These are phyloP conservation scores for cattle (Bos taurus) DNA, from an alignment of 2,113 vertebrate genomes.

Conservation along the genomic window ARS-UCD2.0 NC_037330.1:92995501-92996000, in stretches of 20 bases:
- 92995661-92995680: slow-evolving; percentile 35
- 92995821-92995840: not conserved
- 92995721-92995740: slow-evolving; percentile 75
- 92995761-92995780: slow-evolving; percentile 64
- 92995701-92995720: slow-evolving; percentile 65
- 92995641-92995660: slow-evolving; percentile 57
- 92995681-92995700: slow-evolving; percentile 61
- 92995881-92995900: not conserved
- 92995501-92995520: slow-evolving; percentile 49
- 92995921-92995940: not conserved
- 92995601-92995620: slow-evolving; percentile 84
- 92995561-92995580: slow-evolving; percentile 82
- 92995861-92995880: not conserved
- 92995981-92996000: not conserved
- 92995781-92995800: slow-evolving; percentile 69
- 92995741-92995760: slow-evolving; percentile 18
- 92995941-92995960: not conserved
- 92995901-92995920: not conserved
- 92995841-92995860: not conserved
- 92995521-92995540: slow-evolving; percentile 83
- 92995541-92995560: slow-evolving; percentile 85
- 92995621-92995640: slow-evolving; percentile 73
- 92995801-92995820: slow-evolving; percentile 35
- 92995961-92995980: not conserved
- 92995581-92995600: slow-evolving; percentile 86